Conservation (phyloP, 1,140 invertebrate species). For the Anoplolepis gracilipes region DNA sequence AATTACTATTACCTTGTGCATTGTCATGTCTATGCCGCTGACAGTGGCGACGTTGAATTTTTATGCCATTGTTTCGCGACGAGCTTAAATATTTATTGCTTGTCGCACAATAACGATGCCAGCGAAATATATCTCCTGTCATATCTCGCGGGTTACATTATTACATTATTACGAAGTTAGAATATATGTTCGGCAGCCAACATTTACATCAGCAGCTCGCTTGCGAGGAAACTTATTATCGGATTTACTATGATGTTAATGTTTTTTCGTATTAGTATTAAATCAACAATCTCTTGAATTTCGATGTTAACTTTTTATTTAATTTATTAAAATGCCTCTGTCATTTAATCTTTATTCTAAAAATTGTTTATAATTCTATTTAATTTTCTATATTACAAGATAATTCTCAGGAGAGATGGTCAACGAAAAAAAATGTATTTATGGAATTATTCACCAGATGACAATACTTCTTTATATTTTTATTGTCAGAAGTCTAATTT, state of each 20-base stretch:
- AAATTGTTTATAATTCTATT: background rate
- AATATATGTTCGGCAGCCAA: conserved; percentile 12
- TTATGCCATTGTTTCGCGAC: conserved; percentile 34
- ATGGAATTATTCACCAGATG: no score
- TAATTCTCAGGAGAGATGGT: no score
- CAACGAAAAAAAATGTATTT: no score
- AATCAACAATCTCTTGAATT: background rate
- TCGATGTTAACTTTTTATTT: background rate
- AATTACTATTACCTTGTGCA: background rate
- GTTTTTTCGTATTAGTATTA: background rate
- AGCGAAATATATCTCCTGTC: conserved; percentile 19
- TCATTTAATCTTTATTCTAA: background rate
- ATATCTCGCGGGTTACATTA: conserved; percentile 25
- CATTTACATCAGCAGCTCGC: background rate
- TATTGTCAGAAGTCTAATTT: background rate
- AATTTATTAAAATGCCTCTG: background rate
- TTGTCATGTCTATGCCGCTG: background rate
- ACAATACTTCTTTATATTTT: background rate
- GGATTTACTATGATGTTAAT: background rate
- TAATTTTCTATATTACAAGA: no score
- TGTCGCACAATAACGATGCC: background rate
- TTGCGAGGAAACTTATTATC: background rate
- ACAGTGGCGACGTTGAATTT: conserved; percentile 32
- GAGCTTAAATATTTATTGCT: conserved; percentile 52
- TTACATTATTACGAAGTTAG: conserved; percentile 20